Evolutionary conservation across 1,140 invertebrate genomes (phyloP).

Genomic region (Harpegnathos saltator): DNA sequence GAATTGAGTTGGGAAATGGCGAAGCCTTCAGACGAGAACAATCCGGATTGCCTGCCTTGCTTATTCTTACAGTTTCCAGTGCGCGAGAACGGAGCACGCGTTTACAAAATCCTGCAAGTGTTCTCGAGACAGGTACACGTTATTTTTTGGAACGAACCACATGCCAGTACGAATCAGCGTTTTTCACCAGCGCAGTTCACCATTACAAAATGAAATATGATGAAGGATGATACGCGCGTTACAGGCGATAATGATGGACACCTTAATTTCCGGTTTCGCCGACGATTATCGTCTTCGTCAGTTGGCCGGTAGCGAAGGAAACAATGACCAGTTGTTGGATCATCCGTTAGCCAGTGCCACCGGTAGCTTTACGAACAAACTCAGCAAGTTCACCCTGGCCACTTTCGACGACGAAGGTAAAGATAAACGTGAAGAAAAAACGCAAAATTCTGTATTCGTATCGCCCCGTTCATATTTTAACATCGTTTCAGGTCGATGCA

Average conservation of each 20-base stretch:
- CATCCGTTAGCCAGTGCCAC: constrained; percentile 84
- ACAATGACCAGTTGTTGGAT: constrained; percentile 81
- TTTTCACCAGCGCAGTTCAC: constrained; percentile 9
- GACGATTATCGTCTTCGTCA: constrained; percentile 88
- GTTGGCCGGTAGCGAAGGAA: constrained; percentile 78
- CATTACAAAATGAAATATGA: constrained; percentile 25
- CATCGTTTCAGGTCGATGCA: constrained; percentile 87
- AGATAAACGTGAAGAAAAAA: neutral
- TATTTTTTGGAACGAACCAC: neutral
- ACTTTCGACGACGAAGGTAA: constrained; percentile 95
- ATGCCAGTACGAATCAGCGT: too few relatives aligned
- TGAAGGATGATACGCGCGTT: constrained; percentile 27
- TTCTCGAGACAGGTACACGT: constrained; percentile 92
- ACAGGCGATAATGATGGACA: constrained; percentile 95
- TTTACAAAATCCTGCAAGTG: constrained; percentile 95
- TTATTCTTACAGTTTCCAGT: constrained; percentile 95
- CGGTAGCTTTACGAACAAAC: constrained; percentile 92
- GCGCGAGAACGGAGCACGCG: constrained; percentile 93
- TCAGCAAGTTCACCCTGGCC: constrained; percentile 93
- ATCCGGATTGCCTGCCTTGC: constrained; percentile 95
- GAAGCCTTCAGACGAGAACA: constrained; percentile 93
- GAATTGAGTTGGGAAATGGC: constrained; percentile 96
- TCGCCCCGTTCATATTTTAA: constrained; percentile 8
- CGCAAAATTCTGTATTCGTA: neutral
- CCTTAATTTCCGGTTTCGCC: constrained; percentile 94